Evolutionary conservation across 2,888 invertebrate species (phyloP).

Genomic region (Asteroscopus sphinx): DNA sequence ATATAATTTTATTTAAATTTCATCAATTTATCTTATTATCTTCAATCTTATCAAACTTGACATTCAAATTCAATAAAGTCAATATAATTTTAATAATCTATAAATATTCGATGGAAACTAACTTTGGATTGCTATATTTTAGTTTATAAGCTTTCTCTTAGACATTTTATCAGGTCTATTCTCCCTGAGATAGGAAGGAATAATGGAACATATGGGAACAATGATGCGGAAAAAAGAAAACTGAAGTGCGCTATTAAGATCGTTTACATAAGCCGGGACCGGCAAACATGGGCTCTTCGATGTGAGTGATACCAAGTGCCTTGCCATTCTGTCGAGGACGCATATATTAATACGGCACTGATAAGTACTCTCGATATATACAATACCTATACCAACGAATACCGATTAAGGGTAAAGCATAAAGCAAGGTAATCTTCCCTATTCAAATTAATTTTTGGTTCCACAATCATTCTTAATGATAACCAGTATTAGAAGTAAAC

Average conservation of each 20-base stretch:
- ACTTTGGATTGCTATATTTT: slow-evolving; percentile 21
- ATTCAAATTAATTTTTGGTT: too few relatives aligned
- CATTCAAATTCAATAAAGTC: slow-evolving; percentile 19
- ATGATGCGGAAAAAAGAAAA: slow-evolving; percentile 68
- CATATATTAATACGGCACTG: slow-evolving; percentile 62
- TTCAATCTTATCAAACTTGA: slow-evolving; percentile 8
- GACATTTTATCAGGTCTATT: slow-evolving; percentile 19
- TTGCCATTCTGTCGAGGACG: slow-evolving; percentile 52
- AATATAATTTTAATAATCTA: slow-evolving; percentile 16
- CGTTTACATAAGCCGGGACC: slow-evolving; percentile 68
- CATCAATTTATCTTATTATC: slow-evolving; percentile 7
- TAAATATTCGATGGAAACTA: slow-evolving; percentile 7
- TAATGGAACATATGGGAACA: slow-evolving; percentile 60
- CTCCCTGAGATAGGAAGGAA: slow-evolving; percentile 47
- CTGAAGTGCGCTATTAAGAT: slow-evolving; percentile 73
- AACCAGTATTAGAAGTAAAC: too few relatives aligned
- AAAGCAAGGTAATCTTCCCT: slow-evolving; percentile 13
- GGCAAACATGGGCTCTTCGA: slow-evolving; percentile 60
- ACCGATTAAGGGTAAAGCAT: slow-evolving; percentile 26
- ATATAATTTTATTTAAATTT: neutral
- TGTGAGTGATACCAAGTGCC: slow-evolving; percentile 54
- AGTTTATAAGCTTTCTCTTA: slow-evolving; percentile 9
- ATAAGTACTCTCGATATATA: slow-evolving; percentile 55
- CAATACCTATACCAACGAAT: too few relatives aligned
- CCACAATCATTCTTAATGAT: too few relatives aligned